Evolutionary conservation across 1,140 invertebrate species (phyloP).

Genomic region (Bombus pyrosoma): DNA sequence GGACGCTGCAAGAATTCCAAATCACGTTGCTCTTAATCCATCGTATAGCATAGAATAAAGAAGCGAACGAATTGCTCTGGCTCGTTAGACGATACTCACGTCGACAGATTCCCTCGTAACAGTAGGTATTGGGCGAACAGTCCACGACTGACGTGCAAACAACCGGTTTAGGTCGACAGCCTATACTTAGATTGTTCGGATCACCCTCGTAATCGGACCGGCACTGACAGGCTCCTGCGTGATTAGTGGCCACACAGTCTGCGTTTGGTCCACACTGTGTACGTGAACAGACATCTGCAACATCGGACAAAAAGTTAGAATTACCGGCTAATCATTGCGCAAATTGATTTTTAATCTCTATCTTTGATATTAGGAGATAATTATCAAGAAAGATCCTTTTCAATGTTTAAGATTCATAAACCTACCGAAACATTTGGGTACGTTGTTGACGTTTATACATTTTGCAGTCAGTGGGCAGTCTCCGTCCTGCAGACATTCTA

Average conservation of each 20-base stretch:
- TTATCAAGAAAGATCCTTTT: background rate
- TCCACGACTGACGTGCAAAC: constrained; percentile 87
- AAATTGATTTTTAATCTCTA: background rate
- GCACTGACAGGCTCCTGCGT: constrained; percentile 90
- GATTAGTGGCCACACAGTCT: constrained; percentile 89
- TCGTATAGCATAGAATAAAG: background rate
- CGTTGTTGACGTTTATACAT: constrained; percentile 87
- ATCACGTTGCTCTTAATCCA: background rate
- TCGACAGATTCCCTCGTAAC: constrained; percentile 91
- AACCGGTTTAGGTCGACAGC: constrained; percentile 90
- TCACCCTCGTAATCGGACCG: constrained; percentile 89
- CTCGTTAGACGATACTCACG: constrained; percentile 83
- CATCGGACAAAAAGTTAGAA: background rate
- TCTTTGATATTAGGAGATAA: background rate
- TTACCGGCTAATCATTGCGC: background rate
- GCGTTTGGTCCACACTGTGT: constrained; percentile 90
- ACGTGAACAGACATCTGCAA: constrained; percentile 89
- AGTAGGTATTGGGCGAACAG: constrained; percentile 91
- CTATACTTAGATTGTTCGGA: constrained; percentile 86
- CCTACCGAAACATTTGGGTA: constrained; percentile 88
- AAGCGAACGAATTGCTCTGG: accelerated
- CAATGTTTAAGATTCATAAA: background rate
- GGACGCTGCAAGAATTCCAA: constrained; percentile 84
- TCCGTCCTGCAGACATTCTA: constrained; percentile 89
- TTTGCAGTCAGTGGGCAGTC: constrained; percentile 91